These are phyloP conservation scores for Eupeodes luniger DNA, from an alignment of 2,888 invertebrate genomes.

Conservation along the genomic window DNA sequence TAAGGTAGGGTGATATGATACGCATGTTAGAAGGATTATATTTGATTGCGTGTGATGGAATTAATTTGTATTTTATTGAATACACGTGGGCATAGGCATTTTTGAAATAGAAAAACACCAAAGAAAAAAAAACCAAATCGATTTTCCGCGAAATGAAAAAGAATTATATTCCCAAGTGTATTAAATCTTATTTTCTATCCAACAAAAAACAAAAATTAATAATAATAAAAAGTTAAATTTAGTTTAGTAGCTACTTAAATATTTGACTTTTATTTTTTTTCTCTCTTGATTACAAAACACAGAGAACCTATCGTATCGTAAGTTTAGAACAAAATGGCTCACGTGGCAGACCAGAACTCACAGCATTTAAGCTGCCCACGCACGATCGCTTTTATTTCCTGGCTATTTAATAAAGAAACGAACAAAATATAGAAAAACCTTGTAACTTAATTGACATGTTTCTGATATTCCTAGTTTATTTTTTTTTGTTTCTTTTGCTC, in stretches of 20 bases:
- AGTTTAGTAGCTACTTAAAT: not conserved
- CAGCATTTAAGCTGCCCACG: not conserved
- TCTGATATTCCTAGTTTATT: constrained; percentile 22
- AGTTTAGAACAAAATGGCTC: not conserved
- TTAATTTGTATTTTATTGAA: not conserved
- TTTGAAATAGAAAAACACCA: not conserved
- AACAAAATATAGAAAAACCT: not conserved
- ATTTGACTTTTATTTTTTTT: not conserved
- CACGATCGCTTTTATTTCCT: constrained; percentile 22
- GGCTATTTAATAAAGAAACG: not conserved
- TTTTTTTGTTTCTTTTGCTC: not conserved
- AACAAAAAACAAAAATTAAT: not conserved
- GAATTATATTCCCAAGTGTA: not conserved
- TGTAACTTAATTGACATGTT: constrained; percentile 38
- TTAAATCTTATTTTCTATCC: not conserved
- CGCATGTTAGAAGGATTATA: not conserved
- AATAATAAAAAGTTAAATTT: not conserved
- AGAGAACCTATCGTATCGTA: not conserved
- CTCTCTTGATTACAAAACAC: not conserved
- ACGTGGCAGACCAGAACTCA: not conserved
- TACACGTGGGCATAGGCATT: not conserved
- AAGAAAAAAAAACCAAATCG: too few relatives aligned
- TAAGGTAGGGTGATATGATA: not conserved
- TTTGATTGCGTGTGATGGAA: constrained; percentile 3
- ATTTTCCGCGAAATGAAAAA: not conserved